Evolutionary conservation across 2,888 invertebrate species (phyloP).

Genomic region (Hymenopus coronatus): DNA sequence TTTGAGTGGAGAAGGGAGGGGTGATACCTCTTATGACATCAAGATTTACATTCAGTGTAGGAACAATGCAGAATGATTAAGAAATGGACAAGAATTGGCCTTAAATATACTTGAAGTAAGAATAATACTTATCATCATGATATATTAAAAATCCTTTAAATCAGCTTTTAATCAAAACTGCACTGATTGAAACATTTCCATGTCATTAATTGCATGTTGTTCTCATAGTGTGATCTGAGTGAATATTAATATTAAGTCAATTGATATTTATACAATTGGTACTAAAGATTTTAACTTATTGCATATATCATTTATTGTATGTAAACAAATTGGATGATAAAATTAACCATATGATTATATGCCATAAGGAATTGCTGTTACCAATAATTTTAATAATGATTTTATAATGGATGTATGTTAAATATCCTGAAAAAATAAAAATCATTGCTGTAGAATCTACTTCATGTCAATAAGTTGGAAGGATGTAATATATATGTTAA

Average conservation of each 20-base stretch:
- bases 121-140: not conserved
- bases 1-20: not conserved
- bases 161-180: not conserved
- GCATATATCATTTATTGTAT: not conserved
- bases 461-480: not conserved
- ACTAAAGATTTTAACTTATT: not conserved
- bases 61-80: not conserved
- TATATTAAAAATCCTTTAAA: not conserved
- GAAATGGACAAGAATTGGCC: not conserved
- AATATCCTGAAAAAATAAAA: not conserved
- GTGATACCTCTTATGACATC: not conserved
- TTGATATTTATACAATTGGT: not conserved
- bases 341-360: not conserved
- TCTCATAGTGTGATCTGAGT: not conserved
- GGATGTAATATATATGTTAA: not conserved
- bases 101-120: not conserved
- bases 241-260: not conserved
- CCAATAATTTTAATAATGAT: not conserved
- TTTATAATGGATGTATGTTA: not conserved
- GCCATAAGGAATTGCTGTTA: not conserved
- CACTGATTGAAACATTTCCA: not conserved
- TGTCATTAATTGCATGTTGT: not conserved
- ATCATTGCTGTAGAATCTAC: not conserved
- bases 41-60: not conserved
- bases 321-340: not conserved